Evolutionary conservation across 2,113 vertebrate genomes (phyloP), one percentile per base, ranked within the genome.

Genomic region (Eurystomus gularis): DNA sequence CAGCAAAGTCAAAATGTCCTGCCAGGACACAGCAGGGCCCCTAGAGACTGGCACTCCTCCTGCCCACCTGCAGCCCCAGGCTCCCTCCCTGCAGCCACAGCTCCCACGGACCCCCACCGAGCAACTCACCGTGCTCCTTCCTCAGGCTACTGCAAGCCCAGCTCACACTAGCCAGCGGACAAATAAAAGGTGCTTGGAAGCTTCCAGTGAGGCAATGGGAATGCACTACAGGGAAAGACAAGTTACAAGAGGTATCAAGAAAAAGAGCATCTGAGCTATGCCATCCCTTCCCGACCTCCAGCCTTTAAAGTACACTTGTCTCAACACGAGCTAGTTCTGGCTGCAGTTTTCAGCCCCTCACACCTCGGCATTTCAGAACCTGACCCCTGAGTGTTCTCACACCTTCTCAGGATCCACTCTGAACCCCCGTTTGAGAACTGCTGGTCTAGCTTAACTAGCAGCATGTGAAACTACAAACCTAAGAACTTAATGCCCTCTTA

Each of bases 381-480:
- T 29, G 42, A 91, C 62, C 62, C 44, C 72, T 2, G 3, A 68
- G 39, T 10, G 35, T 55, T 79, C 77, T 55, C 65, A 60, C 17
- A 18, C 48, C 70, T 92, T 52, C 87, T 80, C 83, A 87, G 60
- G 83, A 79, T 64, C 39, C 62, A 26, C 26, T 88, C 62, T 77
- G 68, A 93, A 61, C 58, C 18, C 77, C 18, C 21, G 57, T 91
- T 89, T 94, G 89, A 94, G 95, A 96, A 96, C 94, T 95, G 95
- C 95, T 97, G 96, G 70, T 81, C 91, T 95, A 94, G 89, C 66
- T 93, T 84, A 96, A 93, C 85, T 88, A 97, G 95, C 95, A 97
- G 96, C 91, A 93, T 5, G 68, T 28, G 17, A 48, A 95, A 93
- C 79, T 64, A 94, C 81, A 91, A 88, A 82, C 51, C 65, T 60